A percentile compares a stretch with the other conserved stretches of the same genome.
Conservation (phyloP, 2,888 invertebrate species). For the Microplitis manilae region DNA sequence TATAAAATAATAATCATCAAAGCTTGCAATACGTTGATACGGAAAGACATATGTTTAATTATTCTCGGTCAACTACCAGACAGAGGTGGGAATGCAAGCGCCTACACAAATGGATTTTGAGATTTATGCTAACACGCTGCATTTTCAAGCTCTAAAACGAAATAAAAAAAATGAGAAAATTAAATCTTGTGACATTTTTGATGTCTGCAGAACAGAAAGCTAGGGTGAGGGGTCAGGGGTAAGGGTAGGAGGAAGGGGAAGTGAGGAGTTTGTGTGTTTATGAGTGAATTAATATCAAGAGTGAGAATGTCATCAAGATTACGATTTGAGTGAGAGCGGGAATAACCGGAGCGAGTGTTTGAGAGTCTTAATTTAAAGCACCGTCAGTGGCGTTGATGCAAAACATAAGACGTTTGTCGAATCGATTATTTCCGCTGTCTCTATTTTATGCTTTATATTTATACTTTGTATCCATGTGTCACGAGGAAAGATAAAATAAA, state of each 20-base stretch:
- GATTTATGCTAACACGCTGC: constrained; percentile 71
- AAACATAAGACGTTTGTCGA: constrained; percentile 51
- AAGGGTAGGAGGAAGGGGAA: constrained; percentile 35
- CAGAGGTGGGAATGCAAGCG: constrained; percentile 65
- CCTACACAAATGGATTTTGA: constrained; percentile 70
- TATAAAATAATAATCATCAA: constrained; percentile 41
- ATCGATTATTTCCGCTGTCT: constrained; percentile 52
- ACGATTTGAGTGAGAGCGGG: constrained; percentile 16
- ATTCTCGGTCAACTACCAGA: constrained; percentile 54
- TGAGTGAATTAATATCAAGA: background rate
- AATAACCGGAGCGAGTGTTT: constrained; percentile 46
- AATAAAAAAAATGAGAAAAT: constrained; percentile 2
- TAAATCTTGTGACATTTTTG: background rate
- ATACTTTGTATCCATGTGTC: no score
- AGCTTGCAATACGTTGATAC: constrained; percentile 52
- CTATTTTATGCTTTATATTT: constrained; percentile 17
- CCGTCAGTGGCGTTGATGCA: constrained; percentile 53
- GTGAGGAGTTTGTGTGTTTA: background rate
- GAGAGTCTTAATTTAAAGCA: constrained; percentile 54
- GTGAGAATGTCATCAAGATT: constrained; percentile 3
- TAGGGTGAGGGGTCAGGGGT: constrained; percentile 31
- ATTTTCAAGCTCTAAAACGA: constrained; percentile 61
- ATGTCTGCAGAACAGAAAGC: constrained; percentile 6
- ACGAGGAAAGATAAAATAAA: no score
- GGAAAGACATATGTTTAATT: constrained; percentile 68